Base-by-base conservation (phyloP, 2,113 vertebrate genomes). In the Brachyistius frenatus region DNA sequence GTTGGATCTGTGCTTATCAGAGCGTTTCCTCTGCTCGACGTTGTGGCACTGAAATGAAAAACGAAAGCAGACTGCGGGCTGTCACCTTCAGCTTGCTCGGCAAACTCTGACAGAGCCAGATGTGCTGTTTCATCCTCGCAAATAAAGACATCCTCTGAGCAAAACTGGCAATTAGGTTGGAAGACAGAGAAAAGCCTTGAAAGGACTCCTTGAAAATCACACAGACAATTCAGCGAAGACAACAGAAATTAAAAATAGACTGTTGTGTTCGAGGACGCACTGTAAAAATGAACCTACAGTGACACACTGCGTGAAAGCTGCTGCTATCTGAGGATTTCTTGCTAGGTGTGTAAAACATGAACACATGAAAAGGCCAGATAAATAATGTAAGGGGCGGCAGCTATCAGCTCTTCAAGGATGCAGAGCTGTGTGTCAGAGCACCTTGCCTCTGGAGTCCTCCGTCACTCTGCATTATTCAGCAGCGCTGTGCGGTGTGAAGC, bases 381-480 rank as follows among this genome's bases (percentile, higher is more conserved):
- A 89, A 92, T 87, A 84, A 88, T 90, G 60, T 4, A 83, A 23
- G 64, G 13, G 16, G 58, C 63, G 15, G 72, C 67, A 58, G 58
- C 81, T 63, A 81, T 76, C 81, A 37, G 60, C 76, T 73, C 77
- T 72, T 78, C 66, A 13, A 61, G 70, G 65, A 81, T 74, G 69
- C 82, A 63, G 64, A 62, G 67, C 71, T 55, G 69, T 60, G 78
- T 76, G n/a, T 66, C 78, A 78, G 83, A 83, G 84, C 80, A 46
- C 72, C 72, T 73, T 33, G 86, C 77, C 83, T 87, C 67, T 49
- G 62, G 68, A 89, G 81, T 75, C 63, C 69, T 73, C 73, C 13
- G 67, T 82, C 86, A 60, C 71, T 56, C 84, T 86, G 41, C 81
- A 85, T 91, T 92, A 89, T 93, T 92, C 84, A 86, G 78, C 10